A percentile compares a stretch with the other conserved stretches of the same genome.
phyloP scores from a whole-genome alignment of 2,113 vertebrate species.

The Cheirogaleus medius region DNA sequence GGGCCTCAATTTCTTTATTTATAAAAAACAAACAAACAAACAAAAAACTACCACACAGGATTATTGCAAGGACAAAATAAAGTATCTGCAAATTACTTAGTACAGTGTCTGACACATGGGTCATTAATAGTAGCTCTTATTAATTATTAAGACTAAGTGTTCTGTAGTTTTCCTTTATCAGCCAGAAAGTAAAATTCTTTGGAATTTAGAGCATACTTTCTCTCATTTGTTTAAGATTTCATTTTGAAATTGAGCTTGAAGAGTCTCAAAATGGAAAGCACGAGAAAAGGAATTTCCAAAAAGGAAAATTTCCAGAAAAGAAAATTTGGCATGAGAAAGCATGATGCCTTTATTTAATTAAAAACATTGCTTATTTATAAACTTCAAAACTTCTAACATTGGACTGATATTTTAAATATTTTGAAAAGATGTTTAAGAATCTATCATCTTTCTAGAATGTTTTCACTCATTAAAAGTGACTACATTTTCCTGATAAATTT shows the following conservation, averaged over 20 bases:
- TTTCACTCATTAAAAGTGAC: neutral
- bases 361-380: neutral
- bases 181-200: neutral
- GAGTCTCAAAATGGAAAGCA: neutral
- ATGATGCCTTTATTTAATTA: neutral
- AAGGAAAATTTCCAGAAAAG: neutral
- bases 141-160: neutral
- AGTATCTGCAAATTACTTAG: neutral
- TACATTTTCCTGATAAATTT: neutral
- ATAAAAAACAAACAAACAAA: neutral
- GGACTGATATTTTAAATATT: neutral
- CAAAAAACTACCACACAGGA: neutral
- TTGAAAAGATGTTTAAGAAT: neutral
- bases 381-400: neutral
- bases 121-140: neutral
- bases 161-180: neutral
- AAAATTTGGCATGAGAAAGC: neutral
- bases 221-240: conserved; percentile 27
- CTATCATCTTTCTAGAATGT: neutral
- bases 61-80: conserved; percentile 12
- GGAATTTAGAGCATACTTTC: neutral
- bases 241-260: conserved; percentile 44
- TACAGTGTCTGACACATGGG: neutral
- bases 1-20: neutral
- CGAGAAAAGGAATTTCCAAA: neutral